These are phyloP conservation scores for Meloe dianella DNA, from an alignment of 2,888 invertebrate genomes.

Conservation along the genomic window DNA sequence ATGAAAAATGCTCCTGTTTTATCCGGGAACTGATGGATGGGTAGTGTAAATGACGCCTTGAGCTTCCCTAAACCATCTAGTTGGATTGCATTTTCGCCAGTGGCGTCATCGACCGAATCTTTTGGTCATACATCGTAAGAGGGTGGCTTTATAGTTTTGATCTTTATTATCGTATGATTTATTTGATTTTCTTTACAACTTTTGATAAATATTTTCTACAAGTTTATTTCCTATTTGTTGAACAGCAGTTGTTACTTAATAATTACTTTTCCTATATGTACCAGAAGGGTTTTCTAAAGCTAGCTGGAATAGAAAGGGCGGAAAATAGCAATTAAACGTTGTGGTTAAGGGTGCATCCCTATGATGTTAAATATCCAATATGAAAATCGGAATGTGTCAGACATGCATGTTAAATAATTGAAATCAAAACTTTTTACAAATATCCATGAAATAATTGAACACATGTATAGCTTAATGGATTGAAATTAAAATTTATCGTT, in stretches of 20 bases:
- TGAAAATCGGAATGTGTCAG: conserved; percentile 8
- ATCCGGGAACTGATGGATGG: conserved; percentile 48
- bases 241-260: neutral
- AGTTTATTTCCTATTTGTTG: neutral
- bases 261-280: conserved; percentile 5
- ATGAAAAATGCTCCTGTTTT: conserved; percentile 48
- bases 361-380: conserved; percentile 12
- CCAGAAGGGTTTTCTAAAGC: conserved; percentile 36
- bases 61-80: conserved; percentile 41
- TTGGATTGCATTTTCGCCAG: conserved; percentile 24
- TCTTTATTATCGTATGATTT: conserved; percentile 41
- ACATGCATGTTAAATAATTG: neutral
- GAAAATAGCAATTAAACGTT: conserved; percentile 47
- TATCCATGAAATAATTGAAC: neutral
- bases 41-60: conserved; percentile 49
- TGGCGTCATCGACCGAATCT: conserved; percentile 41
- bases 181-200: conserved; percentile 31
- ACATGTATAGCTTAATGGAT: neutral
- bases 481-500: neutral
- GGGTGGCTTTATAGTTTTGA: conserved; percentile 19
- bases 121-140: conserved; percentile 30
- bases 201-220: neutral
- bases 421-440: neutral
- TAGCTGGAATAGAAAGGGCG: conserved; percentile 44
- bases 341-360: conserved; percentile 41